These are phyloP conservation scores for Arge pagana DNA, from an alignment of 2,888 invertebrate species.

Conservation along the genomic window DNA sequence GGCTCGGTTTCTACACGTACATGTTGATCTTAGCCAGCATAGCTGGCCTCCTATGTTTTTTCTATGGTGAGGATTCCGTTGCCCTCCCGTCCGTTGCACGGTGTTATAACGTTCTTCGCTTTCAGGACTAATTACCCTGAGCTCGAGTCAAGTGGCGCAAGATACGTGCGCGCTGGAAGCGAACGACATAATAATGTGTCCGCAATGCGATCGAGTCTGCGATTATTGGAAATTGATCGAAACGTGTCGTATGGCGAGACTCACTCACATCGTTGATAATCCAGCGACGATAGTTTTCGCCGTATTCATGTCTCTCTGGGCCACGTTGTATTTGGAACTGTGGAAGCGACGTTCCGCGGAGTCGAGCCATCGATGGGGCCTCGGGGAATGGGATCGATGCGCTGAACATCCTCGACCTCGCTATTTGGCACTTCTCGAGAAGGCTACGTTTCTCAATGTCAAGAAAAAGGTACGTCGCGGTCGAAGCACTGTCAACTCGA, in stretches of 20 bases:
- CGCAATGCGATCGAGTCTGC: slow-evolving; percentile 77
- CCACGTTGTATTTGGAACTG: slow-evolving; percentile 77
- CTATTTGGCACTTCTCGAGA: slow-evolving; percentile 73
- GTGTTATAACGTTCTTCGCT: not conserved
- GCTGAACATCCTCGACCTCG: slow-evolving; percentile 80
- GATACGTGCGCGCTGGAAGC: slow-evolving; percentile 43
- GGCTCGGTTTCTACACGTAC: slow-evolving; percentile 84
- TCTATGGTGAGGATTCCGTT: slow-evolving; percentile 64
- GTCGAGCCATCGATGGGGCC: slow-evolving; percentile 82
- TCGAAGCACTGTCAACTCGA: not conserved
- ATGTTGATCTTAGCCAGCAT: slow-evolving; percentile 78
- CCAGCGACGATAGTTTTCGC: slow-evolving; percentile 78
- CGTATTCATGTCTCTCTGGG: slow-evolving; percentile 83
- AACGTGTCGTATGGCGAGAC: slow-evolving; percentile 72
- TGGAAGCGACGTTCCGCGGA: slow-evolving; percentile 83
- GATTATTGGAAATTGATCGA: slow-evolving; percentile 74
- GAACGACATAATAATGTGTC: slow-evolving; percentile 72
- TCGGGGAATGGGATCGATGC: slow-evolving; percentile 73
- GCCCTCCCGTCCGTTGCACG: slow-evolving; percentile 22
- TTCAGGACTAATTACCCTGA: slow-evolving; percentile 39
- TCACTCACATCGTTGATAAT: slow-evolving; percentile 84
- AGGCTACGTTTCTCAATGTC: slow-evolving; percentile 73
- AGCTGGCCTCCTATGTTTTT: slow-evolving; percentile 69
- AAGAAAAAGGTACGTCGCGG: slow-evolving; percentile 62
- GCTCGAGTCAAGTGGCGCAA: slow-evolving; percentile 35